Conservation (phyloP, 2,113 vertebrate genomes). For the Mesocricetus auratus region DNA sequence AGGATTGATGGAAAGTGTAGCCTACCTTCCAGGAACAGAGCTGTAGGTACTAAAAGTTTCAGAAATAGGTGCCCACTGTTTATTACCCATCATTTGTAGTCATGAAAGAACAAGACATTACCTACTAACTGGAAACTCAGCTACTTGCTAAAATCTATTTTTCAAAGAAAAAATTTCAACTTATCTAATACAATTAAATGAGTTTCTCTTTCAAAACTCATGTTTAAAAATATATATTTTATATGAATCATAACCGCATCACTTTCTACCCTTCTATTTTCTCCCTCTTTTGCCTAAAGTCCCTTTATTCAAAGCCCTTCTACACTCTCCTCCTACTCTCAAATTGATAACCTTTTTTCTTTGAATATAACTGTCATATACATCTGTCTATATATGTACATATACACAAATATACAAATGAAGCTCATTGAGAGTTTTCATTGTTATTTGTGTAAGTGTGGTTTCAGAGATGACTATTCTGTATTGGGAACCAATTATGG, state of each 20-base stretch:
- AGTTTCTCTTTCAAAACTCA: neutral
- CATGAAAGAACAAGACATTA: neutral
- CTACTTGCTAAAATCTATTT: neutral
- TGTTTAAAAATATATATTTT: neutral
- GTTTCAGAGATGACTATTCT: neutral
- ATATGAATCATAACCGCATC: neutral
- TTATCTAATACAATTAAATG: neutral
- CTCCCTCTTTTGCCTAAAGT: neutral
- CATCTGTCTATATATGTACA: too few species aligned
- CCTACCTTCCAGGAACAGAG: neutral
- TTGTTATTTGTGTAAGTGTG: neutral
- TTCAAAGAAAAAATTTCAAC: neutral
- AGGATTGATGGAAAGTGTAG: neutral
- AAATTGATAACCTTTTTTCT: neutral
- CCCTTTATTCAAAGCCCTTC: too few species aligned
- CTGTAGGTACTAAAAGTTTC: neutral
- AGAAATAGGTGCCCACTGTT: neutral
- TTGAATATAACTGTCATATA: neutral
- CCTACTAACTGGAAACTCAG: neutral
- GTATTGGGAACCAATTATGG: too few species aligned
- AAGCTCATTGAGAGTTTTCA: rapidly evolving
- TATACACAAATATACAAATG: neutral
- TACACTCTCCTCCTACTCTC: neutral
- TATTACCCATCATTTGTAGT: neutral
- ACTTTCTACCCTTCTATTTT: neutral